A percentile compares a stretch with the other conserved stretches of the same genome.
Conservation (phyloP, 23 tunicate genomes). For the Oikopleura vanhoeffeni region DNA sequence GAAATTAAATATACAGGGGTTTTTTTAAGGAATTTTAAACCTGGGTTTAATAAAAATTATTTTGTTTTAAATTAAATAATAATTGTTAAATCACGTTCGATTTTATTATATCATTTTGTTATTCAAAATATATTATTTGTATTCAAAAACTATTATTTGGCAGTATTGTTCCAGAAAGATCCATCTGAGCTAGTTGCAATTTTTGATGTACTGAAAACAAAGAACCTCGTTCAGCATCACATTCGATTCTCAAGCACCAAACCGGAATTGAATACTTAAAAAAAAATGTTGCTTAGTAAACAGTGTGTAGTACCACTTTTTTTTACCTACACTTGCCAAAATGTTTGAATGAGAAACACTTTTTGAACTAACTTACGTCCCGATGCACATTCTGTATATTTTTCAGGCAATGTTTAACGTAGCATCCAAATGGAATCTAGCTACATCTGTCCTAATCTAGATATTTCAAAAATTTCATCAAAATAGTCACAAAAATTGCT, state of each 20-base stretch:
- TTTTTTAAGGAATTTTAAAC: too few relatives aligned
- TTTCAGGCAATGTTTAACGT: background rate
- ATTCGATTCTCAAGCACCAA: background rate
- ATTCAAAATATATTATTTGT: background rate
- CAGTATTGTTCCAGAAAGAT: background rate
- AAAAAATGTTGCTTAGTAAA: background rate
- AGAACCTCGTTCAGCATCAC: background rate
- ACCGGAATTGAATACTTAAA: background rate
- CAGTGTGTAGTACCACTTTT: background rate
- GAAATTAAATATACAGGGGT: too few relatives aligned
- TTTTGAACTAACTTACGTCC: background rate
- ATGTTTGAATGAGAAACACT: too few relatives aligned
- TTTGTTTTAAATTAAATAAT: too few relatives aligned
- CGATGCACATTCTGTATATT: background rate
- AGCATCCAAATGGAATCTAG: background rate
- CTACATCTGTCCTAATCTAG: background rate
- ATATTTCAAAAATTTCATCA: background rate
- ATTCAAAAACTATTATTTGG: background rate
- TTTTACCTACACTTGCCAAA: too few relatives aligned
- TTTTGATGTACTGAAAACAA: background rate
- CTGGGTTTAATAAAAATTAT: too few relatives aligned
- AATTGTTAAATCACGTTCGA: too few relatives aligned
- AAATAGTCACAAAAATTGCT: background rate
- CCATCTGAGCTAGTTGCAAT: background rate
- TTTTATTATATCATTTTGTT: too few relatives aligned